These are phyloP conservation scores for Hydractinia symbiolongicarpus DNA, from an alignment of 30 jellyfish, hydroid and myxozoan species.

Conservation along the genomic window DNA sequence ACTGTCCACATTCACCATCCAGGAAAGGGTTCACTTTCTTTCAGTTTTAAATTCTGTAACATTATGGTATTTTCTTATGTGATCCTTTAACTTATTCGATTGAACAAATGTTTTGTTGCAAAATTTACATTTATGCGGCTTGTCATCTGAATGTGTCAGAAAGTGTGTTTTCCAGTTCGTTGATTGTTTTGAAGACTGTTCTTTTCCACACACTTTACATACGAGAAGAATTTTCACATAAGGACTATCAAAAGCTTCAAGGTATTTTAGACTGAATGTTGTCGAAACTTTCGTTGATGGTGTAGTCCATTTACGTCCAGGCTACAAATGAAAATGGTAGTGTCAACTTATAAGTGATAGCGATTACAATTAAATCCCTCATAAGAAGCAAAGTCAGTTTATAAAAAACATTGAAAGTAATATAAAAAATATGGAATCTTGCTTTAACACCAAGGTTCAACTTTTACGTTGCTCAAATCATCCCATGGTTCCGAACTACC, in stretches of 20 bases:
- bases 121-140: constrained; percentile 14
- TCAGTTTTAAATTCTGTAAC: neutral
- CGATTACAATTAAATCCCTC: too few relatives aligned
- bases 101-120: constrained; percentile 10
- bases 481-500: too few relatives aligned
- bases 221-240: constrained; percentile 7
- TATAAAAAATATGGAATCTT: too few relatives aligned
- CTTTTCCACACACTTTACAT: constrained; percentile 22
- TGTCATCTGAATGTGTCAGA: constrained; percentile 19
- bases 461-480: too few relatives aligned
- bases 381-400: too few relatives aligned
- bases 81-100: constrained; percentile 5
- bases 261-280: constrained; percentile 4
- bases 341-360: neutral
- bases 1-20: too few relatives aligned
- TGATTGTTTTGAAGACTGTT: constrained; percentile 10
- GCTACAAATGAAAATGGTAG: too few relatives aligned
- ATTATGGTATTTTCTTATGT: constrained; percentile 3
- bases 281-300: neutral
- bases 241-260: constrained; percentile 20
- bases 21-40: too few relatives aligned
- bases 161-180: constrained; percentile 29
- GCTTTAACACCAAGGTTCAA: too few relatives aligned
- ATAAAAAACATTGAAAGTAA: too few relatives aligned
- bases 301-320: too few relatives aligned